Conservation (phyloP, 2,797 vertebrate genomes). For the Poeciliopsis turneri region DNA sequence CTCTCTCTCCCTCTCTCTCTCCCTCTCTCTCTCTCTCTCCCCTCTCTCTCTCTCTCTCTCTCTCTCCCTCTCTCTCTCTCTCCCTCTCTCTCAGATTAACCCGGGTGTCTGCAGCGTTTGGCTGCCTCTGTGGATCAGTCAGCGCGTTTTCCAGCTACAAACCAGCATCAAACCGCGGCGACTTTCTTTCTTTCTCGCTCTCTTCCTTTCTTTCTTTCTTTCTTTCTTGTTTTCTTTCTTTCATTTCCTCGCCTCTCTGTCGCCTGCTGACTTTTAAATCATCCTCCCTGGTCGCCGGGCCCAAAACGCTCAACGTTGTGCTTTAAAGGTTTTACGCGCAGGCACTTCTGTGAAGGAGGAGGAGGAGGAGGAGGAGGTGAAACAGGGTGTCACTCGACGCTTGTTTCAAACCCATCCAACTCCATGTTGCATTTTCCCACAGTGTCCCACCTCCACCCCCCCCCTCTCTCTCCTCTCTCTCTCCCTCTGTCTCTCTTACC, state of each 20-base stretch:
- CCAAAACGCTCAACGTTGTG: slow-evolving; percentile 25
- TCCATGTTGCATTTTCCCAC: slow-evolving; percentile 11
- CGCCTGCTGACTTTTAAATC: slow-evolving; percentile 37
- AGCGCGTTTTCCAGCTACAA: slow-evolving; percentile 48
- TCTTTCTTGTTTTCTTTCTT: too few relatives aligned
- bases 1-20: slow-evolving; percentile 25
- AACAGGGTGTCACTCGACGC: slow-evolving; percentile 11
- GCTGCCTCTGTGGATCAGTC: slow-evolving; percentile 52
- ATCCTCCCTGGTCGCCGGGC: slow-evolving; percentile 23
- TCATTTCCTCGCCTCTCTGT: slow-evolving; percentile 17
- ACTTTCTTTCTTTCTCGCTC: slow-evolving; percentile 4
- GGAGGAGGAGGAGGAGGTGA: neutral
- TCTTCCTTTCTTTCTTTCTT: neutral
- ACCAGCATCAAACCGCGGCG: slow-evolving; percentile 27
- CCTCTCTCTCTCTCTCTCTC: too few relatives aligned
- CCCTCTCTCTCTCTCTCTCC: slow-evolving; percentile 43
- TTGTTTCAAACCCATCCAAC: neutral
- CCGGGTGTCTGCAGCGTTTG: slow-evolving; percentile 52
- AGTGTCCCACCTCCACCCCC: slow-evolving; percentile 3
- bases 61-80: neutral
- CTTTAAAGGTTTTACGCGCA: slow-evolving; percentile 20
- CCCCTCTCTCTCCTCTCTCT: neutral
- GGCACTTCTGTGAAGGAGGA: neutral
- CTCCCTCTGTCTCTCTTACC: too few relatives aligned
- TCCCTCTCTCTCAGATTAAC: slow-evolving; percentile 66